A percentile compares a stretch with the other conserved stretches of the same genome.
phyloP scores from a whole-genome alignment of 2,888 invertebrate species.

The Girardia tigrina region DNA sequence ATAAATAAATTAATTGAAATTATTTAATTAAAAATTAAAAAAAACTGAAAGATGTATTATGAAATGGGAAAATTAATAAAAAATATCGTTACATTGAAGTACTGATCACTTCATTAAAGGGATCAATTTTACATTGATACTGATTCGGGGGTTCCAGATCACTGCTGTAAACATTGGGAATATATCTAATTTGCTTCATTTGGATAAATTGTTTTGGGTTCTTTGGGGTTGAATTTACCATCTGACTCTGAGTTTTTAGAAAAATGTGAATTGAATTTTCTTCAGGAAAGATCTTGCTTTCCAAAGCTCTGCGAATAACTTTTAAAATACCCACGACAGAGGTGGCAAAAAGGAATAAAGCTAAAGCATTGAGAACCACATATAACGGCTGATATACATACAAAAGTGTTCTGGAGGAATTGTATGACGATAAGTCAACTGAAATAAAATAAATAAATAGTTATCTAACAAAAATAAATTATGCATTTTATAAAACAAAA shows the following conservation, averaged over 20 bases:
- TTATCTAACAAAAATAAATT: too few relatives aligned
- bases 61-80: too few relatives aligned
- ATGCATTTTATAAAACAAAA: too few relatives aligned
- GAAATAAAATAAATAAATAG: too few relatives aligned
- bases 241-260: background rate
- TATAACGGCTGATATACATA: background rate
- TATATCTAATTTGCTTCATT: background rate
- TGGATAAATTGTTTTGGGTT: background rate
- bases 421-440: background rate
- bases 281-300: background rate
- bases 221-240: background rate
- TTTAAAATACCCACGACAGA: background rate
- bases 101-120: background rate
- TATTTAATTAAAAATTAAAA: too few relatives aligned
- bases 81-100: background rate
- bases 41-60: too few relatives aligned
- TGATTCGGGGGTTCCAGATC: background rate
- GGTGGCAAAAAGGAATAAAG: background rate
- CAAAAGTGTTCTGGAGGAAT: background rate
- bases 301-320: background rate
- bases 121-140: background rate
- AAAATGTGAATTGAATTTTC: background rate
- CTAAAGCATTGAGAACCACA: background rate
- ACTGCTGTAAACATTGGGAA: background rate
- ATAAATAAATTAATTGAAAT: too few relatives aligned